Percentiles rank a stretch among this genome's conserved stretches.
Conservation (phyloP, 2,888 invertebrate genomes). For the Hyppa rectilinea region DNA sequence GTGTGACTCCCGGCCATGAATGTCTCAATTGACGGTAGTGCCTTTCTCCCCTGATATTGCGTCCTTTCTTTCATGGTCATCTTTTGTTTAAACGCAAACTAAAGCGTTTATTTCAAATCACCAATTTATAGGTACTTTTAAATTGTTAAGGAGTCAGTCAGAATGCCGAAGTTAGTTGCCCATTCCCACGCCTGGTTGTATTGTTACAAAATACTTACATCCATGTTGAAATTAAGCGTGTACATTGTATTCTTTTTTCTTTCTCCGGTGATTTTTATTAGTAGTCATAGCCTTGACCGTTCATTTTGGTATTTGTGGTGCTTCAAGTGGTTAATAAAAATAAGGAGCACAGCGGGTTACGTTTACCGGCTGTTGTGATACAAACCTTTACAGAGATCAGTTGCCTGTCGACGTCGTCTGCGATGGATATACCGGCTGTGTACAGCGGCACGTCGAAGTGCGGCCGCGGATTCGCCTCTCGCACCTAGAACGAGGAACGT, state of each 20-base stretch:
- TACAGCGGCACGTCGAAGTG: conserved; percentile 85
- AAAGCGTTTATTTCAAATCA: background rate
- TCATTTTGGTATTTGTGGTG: background rate
- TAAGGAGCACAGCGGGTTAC: background rate
- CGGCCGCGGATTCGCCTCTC: conserved; percentile 92
- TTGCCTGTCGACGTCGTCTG: conserved; percentile 83
- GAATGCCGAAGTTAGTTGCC: background rate
- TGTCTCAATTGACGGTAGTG: no score
- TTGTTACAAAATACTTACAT: background rate
- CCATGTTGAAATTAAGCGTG: no score
- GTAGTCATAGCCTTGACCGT: background rate
- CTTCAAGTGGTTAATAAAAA: background rate
- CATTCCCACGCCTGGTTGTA: background rate
- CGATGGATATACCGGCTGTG: conserved; percentile 88
- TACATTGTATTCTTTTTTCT: no score
- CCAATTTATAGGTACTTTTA: background rate
- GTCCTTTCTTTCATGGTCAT: background rate
- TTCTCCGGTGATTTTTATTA: background rate
- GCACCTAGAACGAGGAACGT: conserved; percentile 82
- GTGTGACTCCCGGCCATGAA: background rate
- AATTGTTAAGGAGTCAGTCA: background rate
- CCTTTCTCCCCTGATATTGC: no score
- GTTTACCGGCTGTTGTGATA: conserved; percentile 2
- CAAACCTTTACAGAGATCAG: conserved; percentile 87
- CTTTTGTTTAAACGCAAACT: background rate